Evolutionary conservation across 2,888 invertebrate genomes (phyloP).

Genomic region (Labia minor): DNA sequence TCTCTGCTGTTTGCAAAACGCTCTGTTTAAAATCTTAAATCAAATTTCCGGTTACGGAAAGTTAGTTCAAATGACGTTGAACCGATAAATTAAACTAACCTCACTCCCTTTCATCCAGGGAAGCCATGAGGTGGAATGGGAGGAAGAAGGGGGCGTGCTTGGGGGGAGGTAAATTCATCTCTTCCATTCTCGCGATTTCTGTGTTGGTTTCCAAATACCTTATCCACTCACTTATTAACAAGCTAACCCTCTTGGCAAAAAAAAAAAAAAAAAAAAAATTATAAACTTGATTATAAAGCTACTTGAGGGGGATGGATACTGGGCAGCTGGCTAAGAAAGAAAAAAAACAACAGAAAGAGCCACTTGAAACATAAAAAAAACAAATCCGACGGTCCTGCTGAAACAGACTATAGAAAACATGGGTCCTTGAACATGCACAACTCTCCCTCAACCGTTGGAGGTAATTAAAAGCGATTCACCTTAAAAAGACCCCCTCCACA

Average conservation of each 20-base stretch:
- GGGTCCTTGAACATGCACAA: constrained; percentile 1
- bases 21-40: constrained; percentile 13
- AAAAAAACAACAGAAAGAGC: constrained; percentile 2
- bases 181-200: neutral
- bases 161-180: no score
- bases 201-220: neutral
- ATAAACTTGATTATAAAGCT: neutral
- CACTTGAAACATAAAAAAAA: neutral
- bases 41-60: constrained; percentile 13
- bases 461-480: neutral
- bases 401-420: neutral
- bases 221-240: neutral
- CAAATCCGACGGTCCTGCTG: no score
- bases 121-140: no score
- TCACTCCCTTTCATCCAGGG: no score
- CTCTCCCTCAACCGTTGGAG: neutral
- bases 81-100: constrained; percentile 13
- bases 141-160: no score
- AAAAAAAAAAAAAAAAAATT: no score
- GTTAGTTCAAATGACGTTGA: constrained; percentile 13
- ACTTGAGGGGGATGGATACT: constrained; percentile 1
- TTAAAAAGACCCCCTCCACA: neutral
- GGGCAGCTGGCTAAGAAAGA: constrained; percentile 2
- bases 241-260: neutral
- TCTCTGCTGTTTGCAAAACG: constrained; percentile 7